Base-by-base conservation (phyloP, 2,888 invertebrate species). In the Fabriciana adippe region DNA sequence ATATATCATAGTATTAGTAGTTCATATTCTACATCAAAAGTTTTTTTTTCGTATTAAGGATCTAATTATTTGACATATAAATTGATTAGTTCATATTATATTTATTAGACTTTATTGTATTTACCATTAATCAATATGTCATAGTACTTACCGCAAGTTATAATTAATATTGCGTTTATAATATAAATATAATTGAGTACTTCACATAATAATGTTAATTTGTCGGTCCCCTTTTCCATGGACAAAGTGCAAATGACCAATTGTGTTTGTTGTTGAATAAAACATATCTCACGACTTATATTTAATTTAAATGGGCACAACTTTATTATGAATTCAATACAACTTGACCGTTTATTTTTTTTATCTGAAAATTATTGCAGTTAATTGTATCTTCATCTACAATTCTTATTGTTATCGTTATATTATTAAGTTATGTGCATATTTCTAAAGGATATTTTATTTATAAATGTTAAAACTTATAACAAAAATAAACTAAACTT, bases 211-310 rank as follows among this genome's bases (percentile, higher is more conserved):
- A 72, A 70, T 70, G 66, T 70, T 70, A 71, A 69, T 73, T 66
- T 61, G 54, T 67, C 64, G 69, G 61, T 63, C 48, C 66, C 48
- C 64, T 66, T 62, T 66, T 63, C 63, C 65, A 64, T 59, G 63
- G 56, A 6, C 62, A 65, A 69, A 72, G 62, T 68, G 68, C 72
- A 72, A 66, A 69, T 69, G 62, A 64, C 63, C 63, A 69, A 69
- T 67, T 69, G 72, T 66, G 63, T 65, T 53, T 21, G 26, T 41
- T 61, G 60, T 59, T 71, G 68, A 68, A 71, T 71, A 68, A 71
- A 71, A 71, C 66, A 71, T 71, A 61, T 16, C 54, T 62, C 62
- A 50, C 57, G 60, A 60, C 60, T 64, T 48, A 64, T 21, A 45
- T 68, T 68, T 68, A 70, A 70, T 67, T 68, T 63, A 62, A 71